A percentile compares a stretch with the other conserved stretches of the same genome.
Evolutionary conservation across 1,140 invertebrate species (phyloP).

Genomic region (Trachymyrmex septentrionalis): DNA sequence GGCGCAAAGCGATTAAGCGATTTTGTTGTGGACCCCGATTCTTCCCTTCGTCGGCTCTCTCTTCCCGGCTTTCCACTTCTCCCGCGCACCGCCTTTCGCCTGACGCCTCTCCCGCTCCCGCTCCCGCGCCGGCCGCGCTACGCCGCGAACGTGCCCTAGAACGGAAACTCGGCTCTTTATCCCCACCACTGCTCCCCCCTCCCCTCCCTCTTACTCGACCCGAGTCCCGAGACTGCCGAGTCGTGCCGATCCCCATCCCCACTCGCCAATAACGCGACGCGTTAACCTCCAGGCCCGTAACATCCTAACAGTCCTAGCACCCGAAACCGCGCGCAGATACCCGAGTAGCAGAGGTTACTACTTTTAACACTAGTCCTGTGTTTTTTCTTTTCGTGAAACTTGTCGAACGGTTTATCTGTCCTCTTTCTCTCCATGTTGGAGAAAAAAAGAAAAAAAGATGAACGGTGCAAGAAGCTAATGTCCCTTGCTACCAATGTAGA

Average conservation of each 20-base stretch:
- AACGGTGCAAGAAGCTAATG: too few species aligned
- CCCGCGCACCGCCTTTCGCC: slow-evolving; percentile 82
- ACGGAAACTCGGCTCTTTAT: slow-evolving; percentile 80
- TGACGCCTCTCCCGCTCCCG: slow-evolving; percentile 20
- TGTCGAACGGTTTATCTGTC: too few species aligned
- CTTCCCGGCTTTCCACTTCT: slow-evolving; percentile 85
- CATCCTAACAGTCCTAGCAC: neutral
- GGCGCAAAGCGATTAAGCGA: slow-evolving; percentile 87
- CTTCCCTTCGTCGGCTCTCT: slow-evolving; percentile 82
- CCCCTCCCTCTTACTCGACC: too few species aligned
- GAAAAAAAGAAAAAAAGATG: too few species aligned
- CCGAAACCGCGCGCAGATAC: neutral
- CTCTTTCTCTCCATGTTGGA: too few species aligned
- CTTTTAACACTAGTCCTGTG: neutral
- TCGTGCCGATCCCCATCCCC: slow-evolving; percentile 47
- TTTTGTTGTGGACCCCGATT: slow-evolving; percentile 88
- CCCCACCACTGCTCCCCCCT: slow-evolving; percentile 60
- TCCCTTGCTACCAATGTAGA: too few species aligned
- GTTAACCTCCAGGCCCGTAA: slow-evolving; percentile 64
- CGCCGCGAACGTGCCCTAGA: slow-evolving; percentile 79
- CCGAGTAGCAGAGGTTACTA: neutral
- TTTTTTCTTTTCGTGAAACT: too few species aligned
- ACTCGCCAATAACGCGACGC: slow-evolving; percentile 56
- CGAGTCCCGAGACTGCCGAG: neutral
- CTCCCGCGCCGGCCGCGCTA: slow-evolving; percentile 81